Conservation (phyloP, 1,140 invertebrate genomes). For the Plodia interpunctella region DNA sequence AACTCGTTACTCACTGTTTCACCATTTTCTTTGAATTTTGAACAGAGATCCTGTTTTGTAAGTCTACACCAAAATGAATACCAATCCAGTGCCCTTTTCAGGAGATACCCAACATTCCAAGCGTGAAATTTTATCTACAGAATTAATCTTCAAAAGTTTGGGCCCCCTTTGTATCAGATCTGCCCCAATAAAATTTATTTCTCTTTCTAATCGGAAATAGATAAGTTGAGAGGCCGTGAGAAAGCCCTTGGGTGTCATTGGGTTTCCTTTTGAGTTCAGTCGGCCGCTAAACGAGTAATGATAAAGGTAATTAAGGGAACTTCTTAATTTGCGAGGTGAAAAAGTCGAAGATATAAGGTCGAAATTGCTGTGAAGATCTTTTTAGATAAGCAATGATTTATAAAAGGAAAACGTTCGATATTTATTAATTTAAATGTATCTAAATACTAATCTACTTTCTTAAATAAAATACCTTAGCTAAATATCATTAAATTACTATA, state of each 20-base stretch:
- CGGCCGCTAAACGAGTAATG: conserved; percentile 10
- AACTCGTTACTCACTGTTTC: too few relatives aligned
- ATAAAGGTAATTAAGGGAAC: conserved; percentile 12
- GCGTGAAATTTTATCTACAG: conserved; percentile 71
- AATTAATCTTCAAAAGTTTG: conserved; percentile 66
- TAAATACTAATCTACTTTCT: too few relatives aligned
- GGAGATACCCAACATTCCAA: conserved; percentile 52
- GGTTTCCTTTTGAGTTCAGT: conserved; percentile 23
- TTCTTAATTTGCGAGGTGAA: conserved; percentile 11
- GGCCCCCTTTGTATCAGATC: conserved; percentile 53
- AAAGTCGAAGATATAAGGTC: conserved; percentile 5
- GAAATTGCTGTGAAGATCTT: not conserved
- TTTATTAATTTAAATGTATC: too few relatives aligned
- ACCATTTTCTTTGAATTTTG: too few relatives aligned
- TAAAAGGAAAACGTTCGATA: not conserved
- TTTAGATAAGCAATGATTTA: not conserved
- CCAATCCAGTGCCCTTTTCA: conserved; percentile 20
- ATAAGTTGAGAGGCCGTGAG: conserved; percentile 32
- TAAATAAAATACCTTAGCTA: too few relatives aligned
- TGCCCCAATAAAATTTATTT: conserved; percentile 53
- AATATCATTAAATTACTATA: too few relatives aligned
- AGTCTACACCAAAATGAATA: not conserved
- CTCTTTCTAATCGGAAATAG: conserved; percentile 42
- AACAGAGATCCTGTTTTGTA: not conserved
- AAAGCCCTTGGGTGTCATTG: conserved; percentile 28